Evolutionary conservation across 2,888 invertebrate genomes (phyloP).

Genomic region (Allacma fusca): DNA sequence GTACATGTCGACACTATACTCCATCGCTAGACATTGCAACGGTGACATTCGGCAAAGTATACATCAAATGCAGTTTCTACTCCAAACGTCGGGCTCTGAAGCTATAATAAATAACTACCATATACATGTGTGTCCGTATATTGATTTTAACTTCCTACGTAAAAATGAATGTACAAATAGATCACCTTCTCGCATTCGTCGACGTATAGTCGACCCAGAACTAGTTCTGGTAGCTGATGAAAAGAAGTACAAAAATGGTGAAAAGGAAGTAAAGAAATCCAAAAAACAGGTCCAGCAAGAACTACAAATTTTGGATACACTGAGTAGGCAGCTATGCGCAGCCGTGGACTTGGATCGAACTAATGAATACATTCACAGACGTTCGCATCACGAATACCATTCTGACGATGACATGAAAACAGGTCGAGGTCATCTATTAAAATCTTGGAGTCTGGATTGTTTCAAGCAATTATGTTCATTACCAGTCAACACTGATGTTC

Average conservation of each 20-base stretch:
- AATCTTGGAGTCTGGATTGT: not conserved
- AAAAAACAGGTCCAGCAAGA: not conserved
- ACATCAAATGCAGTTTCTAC: conserved; percentile 56
- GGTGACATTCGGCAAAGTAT: conserved; percentile 56
- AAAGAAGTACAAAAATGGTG: too few relatives aligned
- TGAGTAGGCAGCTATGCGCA: not conserved
- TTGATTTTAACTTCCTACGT: conserved; percentile 50
- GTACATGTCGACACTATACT: conserved; percentile 45
- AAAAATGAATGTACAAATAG: too few relatives aligned
- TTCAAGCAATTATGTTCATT: too few relatives aligned
- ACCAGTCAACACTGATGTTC: too few relatives aligned
- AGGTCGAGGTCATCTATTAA: not conserved
- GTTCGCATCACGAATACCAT: conserved; percentile 17
- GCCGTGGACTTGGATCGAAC: conserved; percentile 24
- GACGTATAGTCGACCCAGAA: not conserved
- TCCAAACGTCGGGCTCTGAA: conserved; percentile 33
- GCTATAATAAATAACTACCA: conserved; percentile 9
- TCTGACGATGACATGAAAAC: conserved; percentile 26
- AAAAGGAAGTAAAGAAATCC: not conserved
- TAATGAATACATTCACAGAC: not conserved
- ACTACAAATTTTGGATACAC: not conserved
- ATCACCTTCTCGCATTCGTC: not conserved
- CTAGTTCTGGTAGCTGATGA: not conserved
- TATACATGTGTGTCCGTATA: not conserved
- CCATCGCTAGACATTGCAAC: conserved; percentile 52